Percentiles rank a stretch among this genome's conserved stretches.
Conservation (phyloP, 2,888 invertebrate species). For the Torymus tubicola region DNA sequence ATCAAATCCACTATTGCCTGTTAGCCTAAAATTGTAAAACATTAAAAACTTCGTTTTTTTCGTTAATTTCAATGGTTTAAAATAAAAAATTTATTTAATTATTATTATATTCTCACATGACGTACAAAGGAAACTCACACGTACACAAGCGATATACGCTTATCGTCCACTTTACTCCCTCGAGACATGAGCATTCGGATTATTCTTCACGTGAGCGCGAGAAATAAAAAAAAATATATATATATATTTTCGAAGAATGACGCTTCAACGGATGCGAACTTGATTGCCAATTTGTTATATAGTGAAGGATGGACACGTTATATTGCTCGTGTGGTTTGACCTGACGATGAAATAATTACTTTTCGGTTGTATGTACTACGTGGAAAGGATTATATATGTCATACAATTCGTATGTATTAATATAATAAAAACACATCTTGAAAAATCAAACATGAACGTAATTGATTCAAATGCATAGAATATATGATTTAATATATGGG, state of each 20-base stretch:
- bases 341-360: constrained; percentile 6
- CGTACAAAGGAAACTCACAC: constrained; percentile 38
- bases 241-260: constrained; percentile 20
- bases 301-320: background rate
- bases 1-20: too few species aligned
- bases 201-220: constrained; percentile 24
- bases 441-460: too few species aligned
- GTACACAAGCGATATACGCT: background rate
- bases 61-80: too few species aligned
- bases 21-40: too few species aligned
- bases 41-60: too few species aligned
- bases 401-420: too few species aligned
- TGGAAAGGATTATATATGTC: too few species aligned
- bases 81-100: too few species aligned
- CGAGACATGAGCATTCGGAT: background rate
- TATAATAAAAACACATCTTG: too few species aligned
- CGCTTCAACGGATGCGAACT: constrained; percentile 3
- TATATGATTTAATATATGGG: too few species aligned
- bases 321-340: too few species aligned
- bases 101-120: background rate
- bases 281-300: constrained; percentile 48
- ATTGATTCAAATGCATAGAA: too few species aligned
- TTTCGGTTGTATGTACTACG: background rate
- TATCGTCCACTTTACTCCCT: constrained; percentile 16
- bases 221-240: constrained; percentile 1